Evolutionary conservation across 2,888 invertebrate genomes (phyloP).

Genomic region (Catocala nupta): DNA sequence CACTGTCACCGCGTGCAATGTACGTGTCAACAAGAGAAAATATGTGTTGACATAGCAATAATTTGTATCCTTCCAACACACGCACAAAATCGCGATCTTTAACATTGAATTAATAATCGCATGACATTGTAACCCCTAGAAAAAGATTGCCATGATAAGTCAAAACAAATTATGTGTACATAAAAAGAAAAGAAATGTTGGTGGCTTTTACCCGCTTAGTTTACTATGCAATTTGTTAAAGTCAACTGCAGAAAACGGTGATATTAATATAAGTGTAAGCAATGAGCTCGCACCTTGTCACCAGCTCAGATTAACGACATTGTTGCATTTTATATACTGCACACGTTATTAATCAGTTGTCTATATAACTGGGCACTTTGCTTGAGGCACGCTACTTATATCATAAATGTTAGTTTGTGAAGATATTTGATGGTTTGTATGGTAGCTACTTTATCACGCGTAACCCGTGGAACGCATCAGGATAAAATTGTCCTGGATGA

Average conservation of each 20-base stretch:
- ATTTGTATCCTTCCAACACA: slow-evolving; percentile 10
- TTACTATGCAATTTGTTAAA: slow-evolving; percentile 35
- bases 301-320: slow-evolving; percentile 10
- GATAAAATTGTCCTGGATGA: no score
- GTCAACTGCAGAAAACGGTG: slow-evolving; percentile 33
- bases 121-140: slow-evolving; percentile 27
- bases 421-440: no score
- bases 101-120: slow-evolving; percentile 32
- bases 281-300: slow-evolving; percentile 27
- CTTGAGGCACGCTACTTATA: background rate
- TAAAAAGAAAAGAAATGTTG: slow-evolving; percentile 15
- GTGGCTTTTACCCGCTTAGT: slow-evolving; percentile 11
- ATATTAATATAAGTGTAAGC: slow-evolving; percentile 34
- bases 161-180: slow-evolving; percentile 16
- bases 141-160: slow-evolving; percentile 29
- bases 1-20: slow-evolving; percentile 7
- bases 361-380: background rate
- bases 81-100: background rate
- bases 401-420: no score
- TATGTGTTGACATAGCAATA: background rate
- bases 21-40: slow-evolving; percentile 8
- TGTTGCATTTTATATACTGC: slow-evolving; percentile 13
- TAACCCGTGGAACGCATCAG: no score
- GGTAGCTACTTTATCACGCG: no score
- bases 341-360: slow-evolving; percentile 9